Evolutionary conservation across 2,888 invertebrate species (phyloP), one percentile per base, ranked within the genome.

Genomic region (Fragum sueziense): DNA sequence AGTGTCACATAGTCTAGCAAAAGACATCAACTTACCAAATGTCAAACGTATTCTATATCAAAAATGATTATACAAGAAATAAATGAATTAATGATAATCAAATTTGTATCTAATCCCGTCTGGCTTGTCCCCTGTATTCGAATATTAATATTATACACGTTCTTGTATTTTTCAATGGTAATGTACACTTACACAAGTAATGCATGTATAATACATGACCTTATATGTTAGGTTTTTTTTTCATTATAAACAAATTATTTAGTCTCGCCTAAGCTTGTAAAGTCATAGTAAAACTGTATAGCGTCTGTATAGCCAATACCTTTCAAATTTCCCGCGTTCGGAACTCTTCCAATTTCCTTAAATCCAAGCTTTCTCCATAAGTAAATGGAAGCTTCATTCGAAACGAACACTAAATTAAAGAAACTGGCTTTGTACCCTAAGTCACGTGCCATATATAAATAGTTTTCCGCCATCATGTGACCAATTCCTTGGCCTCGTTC

Each of bases 291-390:
- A 74, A 87, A 88, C 70, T 87, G 87, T 20, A 82, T 17, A 34
- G 88, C 88, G 51, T 87, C 85, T 1, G 81, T 82, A 31, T 76
- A 84, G 14, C 85, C 86, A 25, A 37, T 47, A 3, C 82, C 85
- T 74, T 87, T 85, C 29, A 88, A 75, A 65, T 88, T 84, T 57
- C 88, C 88, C 0, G 87, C 88, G n/a, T 87, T 85, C 0, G 88
- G 88, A 17, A 88, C 76, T 59, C 76, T 67, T 20, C 87, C 87
- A 20, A 87, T 84, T 62, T 87, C 84, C 47, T 74, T 75, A 67
- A 87, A 88, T 29, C 86, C 87, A 41, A 86, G 73, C 47, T 85
- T 84, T 41, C 83, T 74, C 81, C 86, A 88, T 17, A 88, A 31
- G 14, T 33, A 62, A 9, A 87, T 37, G 0, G 87, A 84, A 0